phyloP scores from a whole-genome alignment of 2,797 vertebrate species.

The Molossus molossus region DNA sequence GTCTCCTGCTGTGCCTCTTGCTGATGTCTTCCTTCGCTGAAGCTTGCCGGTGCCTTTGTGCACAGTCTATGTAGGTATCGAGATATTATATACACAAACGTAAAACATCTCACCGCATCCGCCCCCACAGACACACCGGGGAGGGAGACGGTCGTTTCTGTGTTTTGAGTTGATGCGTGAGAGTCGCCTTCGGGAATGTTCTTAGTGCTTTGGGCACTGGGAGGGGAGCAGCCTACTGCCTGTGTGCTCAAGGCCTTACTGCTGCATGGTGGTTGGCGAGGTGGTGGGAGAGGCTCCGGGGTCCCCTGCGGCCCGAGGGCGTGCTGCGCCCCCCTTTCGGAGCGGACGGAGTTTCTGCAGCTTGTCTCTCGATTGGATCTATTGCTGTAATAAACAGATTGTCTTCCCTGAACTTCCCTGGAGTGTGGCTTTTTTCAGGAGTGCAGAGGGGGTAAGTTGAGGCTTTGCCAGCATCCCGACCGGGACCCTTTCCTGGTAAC shows the following conservation, averaged over 20 bases:
- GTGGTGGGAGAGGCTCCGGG: neutral
- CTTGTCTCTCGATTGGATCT: constrained; percentile 60
- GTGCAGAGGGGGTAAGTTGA: neutral
- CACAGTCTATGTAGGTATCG: constrained; percentile 81
- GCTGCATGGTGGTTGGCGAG: neutral
- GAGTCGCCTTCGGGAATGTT: constrained; percentile 78
- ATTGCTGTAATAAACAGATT: constrained; percentile 81
- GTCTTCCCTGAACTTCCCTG: constrained; percentile 39
- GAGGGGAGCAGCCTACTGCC: constrained; percentile 65
- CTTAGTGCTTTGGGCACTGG: constrained; percentile 81
- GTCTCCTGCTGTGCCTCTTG: constrained; percentile 81
- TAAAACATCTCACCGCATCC: constrained; percentile 72
- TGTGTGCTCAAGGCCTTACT: constrained; percentile 63
- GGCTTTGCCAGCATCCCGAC: neutral
- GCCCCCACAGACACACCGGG: constrained; percentile 52
- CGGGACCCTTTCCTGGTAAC: neutral
- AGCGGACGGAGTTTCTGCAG: constrained; percentile 8
- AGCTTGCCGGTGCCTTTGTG: constrained; percentile 85
- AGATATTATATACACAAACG: constrained; percentile 73
- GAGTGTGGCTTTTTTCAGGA: constrained; percentile 61
- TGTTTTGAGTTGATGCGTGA: constrained; percentile 73
- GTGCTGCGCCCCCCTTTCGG: constrained; percentile 27
- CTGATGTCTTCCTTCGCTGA: constrained; percentile 82
- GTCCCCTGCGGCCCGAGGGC: neutral
- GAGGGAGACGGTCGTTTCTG: constrained; percentile 20